Conservation (phyloP, 2,797 vertebrate species). For the Yasuhikotakia modesta region DNA sequence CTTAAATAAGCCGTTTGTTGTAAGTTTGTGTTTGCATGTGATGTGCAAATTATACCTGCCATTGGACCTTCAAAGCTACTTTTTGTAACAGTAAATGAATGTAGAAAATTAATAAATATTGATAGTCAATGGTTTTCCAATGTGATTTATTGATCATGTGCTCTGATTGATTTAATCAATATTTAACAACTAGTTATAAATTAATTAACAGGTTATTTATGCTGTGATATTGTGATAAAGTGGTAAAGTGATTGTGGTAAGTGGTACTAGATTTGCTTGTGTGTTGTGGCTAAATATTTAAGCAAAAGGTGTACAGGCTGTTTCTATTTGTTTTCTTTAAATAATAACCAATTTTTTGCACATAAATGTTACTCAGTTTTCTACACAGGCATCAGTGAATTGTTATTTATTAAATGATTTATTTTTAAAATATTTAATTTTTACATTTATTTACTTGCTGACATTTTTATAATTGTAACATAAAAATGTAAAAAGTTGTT, state of each 20-base stretch:
- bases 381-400: not conserved
- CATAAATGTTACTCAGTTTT: too few relatives aligned
- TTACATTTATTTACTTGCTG: too few relatives aligned
- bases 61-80: not conserved
- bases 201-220: not conserved
- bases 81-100: not conserved
- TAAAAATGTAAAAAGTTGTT: too few relatives aligned
- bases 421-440: not conserved
- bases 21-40: not conserved
- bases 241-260: too few relatives aligned
- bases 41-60: not conserved
- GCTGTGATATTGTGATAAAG: not conserved
- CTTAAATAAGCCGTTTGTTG: not conserved
- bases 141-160: not conserved
- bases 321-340: not conserved
- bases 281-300: too few relatives aligned
- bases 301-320: too few relatives aligned
- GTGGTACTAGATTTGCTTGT: not conserved
- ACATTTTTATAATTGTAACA: too few relatives aligned
- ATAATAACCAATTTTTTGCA: too few relatives aligned
- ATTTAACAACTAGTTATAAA: not conserved
- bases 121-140: not conserved
- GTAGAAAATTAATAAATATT: not conserved
- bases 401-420: not conserved
- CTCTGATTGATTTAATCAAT: not conserved